Evolutionary conservation across 2,113 vertebrate genomes (phyloP), one percentile per base, ranked within the genome.

Genomic region (Pelmatolapia mariae): DNA sequence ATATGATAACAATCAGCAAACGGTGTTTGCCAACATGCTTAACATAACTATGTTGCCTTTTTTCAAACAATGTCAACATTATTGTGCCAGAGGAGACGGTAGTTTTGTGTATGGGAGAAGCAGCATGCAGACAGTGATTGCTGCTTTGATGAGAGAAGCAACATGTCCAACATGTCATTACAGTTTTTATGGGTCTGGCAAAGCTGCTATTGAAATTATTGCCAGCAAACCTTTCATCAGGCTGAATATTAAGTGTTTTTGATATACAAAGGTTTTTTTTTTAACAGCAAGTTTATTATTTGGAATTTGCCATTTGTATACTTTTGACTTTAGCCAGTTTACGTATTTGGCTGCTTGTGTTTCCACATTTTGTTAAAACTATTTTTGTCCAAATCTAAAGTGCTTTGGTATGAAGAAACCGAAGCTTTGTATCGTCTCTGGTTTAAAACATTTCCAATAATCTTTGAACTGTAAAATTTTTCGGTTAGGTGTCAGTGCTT

Each of bases 31-130:
- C 82, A 90, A 84, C 79, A 88, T 83, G 82, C 57, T 85, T 84
- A 86, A 88, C 86, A 87, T 90, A 82, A n/a, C 84, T 52, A 50
- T 81, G 24, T 63, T 15, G 52, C 68, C 9, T 76, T 47, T 76
- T 76, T 84, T 81, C 54, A 43, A 57, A 90, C 87, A 89, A 79
- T 81, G 81, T 89, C 86, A 83, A 78, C 29, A 89, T 88, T 71
- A 86, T 85, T 78, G 26, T 52, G 38, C 33, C 66, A 61, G 43
- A 36, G 36, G 13, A 36, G 47, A 57, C 1, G 10, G 22, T 24
- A 61, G 86, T 66, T 78, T 61, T 36, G 36, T 85, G 36, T 26
- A 36, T 12, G 29, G 36, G n/a, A 15, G 24, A 15, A 61, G 33
- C 81, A 8, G 53, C 16, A 47, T 63, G 26, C 50, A 5, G 31